Evolutionary conservation across 2,797 vertebrate genomes (phyloP).

Genomic region (Columba guinea): DNA sequence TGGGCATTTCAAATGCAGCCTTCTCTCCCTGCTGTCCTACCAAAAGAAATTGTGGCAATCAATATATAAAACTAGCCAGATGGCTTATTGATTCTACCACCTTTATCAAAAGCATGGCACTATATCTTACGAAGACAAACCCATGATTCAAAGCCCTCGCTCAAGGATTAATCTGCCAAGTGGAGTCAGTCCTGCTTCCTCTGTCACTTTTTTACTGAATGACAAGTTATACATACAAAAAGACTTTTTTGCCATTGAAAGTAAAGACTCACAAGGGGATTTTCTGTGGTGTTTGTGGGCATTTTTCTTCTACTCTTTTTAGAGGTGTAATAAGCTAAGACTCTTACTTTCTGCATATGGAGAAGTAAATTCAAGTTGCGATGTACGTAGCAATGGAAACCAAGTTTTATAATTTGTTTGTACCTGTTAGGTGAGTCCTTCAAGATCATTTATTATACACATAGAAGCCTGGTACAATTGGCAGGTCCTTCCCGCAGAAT

Average conservation of each 20-base stretch:
- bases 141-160: background rate
- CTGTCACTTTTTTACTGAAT: background rate
- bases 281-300: background rate
- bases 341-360: background rate
- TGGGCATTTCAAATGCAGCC: background rate
- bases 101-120: background rate
- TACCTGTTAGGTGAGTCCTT: background rate
- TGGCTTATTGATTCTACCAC: background rate
- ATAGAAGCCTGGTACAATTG: background rate
- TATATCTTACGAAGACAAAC: background rate
- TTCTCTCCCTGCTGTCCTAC: background rate
- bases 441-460: background rate
- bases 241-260: background rate
- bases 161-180: background rate
- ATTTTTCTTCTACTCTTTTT: background rate
- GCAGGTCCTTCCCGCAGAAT: background rate
- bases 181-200: background rate
- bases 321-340: background rate
- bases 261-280: background rate
- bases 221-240: background rate
- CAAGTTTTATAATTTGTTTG: background rate
- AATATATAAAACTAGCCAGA: background rate
- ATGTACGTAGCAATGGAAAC: background rate
- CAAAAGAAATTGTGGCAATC: background rate
- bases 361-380: background rate